Evolutionary conservation across 2,113 vertebrate species (phyloP), one percentile per base, ranked within the genome.

Genomic region (Cavia porcellus): DNA sequence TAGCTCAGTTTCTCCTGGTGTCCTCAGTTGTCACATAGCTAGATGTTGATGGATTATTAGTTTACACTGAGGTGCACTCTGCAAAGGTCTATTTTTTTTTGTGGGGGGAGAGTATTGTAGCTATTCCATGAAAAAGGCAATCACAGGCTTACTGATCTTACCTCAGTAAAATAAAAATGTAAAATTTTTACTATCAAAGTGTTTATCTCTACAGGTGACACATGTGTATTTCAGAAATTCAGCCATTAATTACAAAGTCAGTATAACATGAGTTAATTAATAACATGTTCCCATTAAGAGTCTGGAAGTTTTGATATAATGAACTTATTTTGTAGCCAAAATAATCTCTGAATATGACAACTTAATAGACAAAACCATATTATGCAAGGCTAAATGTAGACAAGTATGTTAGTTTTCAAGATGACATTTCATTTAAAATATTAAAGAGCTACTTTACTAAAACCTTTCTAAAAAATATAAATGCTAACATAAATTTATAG

Each of bases 401-500:
- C 0, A 74, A 72, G 4, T 7, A 82, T 82, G 38, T 89, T 90
- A 70, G 47, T 82, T 95, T 25, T 90, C 45, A 79, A 95, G 10
- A 72, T 68, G 68, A 8, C 11, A 72, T 68, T 92, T 70, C 59
- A 81, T 77, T 92, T 57, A 80, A 66, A 95, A 86, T 93, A 90
- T 87, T 95, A 89, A 64, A 92, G 22, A 47, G 32, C 0, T 77
- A 42, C 4, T 79, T 92, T 94, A 70, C 45, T 83, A 35, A 89
- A 81, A 55, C 61, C 6, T 64, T 83, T 94, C 84, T 28, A 89
- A 85, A 45, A 68, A 19, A 57, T 45, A 81, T 59, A 83, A 91
- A 89, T 90, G 77, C 74, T 94, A 88, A 50, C 19, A 86, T 64
- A 92, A 94, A 77, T 82, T 7, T n/a, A 68, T 90, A 84, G 6